Evolutionary conservation across 2,797 vertebrate genomes (phyloP).

Genomic region (Sebastes trivittatus): DNA sequence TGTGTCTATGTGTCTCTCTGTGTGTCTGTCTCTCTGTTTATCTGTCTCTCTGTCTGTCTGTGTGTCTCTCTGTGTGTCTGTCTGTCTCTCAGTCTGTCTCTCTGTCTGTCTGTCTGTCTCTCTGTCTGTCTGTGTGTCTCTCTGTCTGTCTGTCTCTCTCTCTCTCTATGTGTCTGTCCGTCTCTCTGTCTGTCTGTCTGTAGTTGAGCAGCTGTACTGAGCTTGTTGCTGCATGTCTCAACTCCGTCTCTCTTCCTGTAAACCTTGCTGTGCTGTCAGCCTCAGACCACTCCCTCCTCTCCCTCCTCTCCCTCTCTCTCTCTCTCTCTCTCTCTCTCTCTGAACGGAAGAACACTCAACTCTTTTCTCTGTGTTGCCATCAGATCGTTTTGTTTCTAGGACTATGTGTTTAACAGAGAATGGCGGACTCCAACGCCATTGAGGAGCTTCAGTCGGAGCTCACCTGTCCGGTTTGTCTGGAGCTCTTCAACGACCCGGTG

Average conservation of each 20-base stretch:
- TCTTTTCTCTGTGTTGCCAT: background rate
- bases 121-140: no score
- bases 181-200: no score
- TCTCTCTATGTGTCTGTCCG: no score
- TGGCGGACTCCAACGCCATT: slow-evolving; percentile 76
- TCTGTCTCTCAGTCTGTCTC: no score
- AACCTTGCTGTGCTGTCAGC: background rate
- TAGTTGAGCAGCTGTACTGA: background rate
- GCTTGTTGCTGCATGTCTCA: slow-evolving; percentile 48
- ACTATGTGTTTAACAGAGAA: slow-evolving; percentile 55
- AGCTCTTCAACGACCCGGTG: slow-evolving; percentile 80
- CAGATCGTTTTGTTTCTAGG: background rate
- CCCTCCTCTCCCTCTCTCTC: slow-evolving; percentile 21
- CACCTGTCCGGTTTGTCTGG: slow-evolving; percentile 82
- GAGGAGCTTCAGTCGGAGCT: slow-evolving; percentile 81
- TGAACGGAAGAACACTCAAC: slow-evolving; percentile 2
- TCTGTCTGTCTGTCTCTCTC: no score
- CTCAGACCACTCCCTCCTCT: slow-evolving; percentile 53
- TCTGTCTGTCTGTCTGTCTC: no score
- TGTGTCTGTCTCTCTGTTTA: no score
- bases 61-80: no score
- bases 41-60: no score
- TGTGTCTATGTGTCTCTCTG: no score
- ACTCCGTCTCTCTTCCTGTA: slow-evolving; percentile 31
- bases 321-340: background rate